phyloP scores from a whole-genome alignment of 2,113 vertebrate genomes.

The Serinus canaria region DNA sequence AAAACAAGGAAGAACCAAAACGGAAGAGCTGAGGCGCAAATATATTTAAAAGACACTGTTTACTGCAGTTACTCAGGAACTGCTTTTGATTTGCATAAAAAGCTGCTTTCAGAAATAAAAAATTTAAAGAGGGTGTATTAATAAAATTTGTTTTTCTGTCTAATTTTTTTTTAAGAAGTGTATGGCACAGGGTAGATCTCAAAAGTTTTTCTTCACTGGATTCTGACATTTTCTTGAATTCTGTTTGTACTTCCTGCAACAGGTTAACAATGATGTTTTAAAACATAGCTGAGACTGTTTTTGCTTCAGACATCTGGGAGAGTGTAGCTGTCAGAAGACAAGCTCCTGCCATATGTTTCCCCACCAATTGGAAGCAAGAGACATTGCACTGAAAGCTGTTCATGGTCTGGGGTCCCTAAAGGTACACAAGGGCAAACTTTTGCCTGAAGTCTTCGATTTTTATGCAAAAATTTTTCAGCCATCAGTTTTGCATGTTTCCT shows the following conservation, averaged over 20 bases:
- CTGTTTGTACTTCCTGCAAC: slow-evolving; percentile 64
- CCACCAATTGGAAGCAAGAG: slow-evolving; percentile 63
- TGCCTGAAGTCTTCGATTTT: slow-evolving; percentile 58
- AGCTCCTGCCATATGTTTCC: slow-evolving; percentile 64
- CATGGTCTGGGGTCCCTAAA: slow-evolving; percentile 48
- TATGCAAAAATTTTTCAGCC: slow-evolving; percentile 73
- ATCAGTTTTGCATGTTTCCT: slow-evolving; percentile 74
- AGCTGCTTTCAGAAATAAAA: slow-evolving; percentile 81
- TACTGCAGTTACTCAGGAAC: slow-evolving; percentile 84
- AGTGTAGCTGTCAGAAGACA: slow-evolving; percentile 50
- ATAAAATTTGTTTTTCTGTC: slow-evolving; percentile 69
- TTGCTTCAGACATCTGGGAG: slow-evolving; percentile 57
- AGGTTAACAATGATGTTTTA: slow-evolving; percentile 48
- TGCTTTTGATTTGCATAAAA: slow-evolving; percentile 80
- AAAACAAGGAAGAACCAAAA: slow-evolving; percentile 78
- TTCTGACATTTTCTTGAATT: slow-evolving; percentile 65
- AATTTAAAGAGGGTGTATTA: slow-evolving; percentile 75
- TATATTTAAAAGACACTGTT: slow-evolving; percentile 78
- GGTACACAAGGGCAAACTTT: slow-evolving; percentile 48
- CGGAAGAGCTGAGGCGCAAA: slow-evolving; percentile 68
- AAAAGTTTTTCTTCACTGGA: slow-evolving; percentile 68
- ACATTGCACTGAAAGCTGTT: slow-evolving; percentile 72
- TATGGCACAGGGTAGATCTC: slow-evolving; percentile 79
- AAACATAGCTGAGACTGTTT: slow-evolving; percentile 47
- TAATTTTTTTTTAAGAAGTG: slow-evolving; percentile 58